Percentiles rank a stretch among this genome's conserved stretches.
phyloP scores from a whole-genome alignment of 2,113 vertebrate species.

The Pelusios castaneus region DNA sequence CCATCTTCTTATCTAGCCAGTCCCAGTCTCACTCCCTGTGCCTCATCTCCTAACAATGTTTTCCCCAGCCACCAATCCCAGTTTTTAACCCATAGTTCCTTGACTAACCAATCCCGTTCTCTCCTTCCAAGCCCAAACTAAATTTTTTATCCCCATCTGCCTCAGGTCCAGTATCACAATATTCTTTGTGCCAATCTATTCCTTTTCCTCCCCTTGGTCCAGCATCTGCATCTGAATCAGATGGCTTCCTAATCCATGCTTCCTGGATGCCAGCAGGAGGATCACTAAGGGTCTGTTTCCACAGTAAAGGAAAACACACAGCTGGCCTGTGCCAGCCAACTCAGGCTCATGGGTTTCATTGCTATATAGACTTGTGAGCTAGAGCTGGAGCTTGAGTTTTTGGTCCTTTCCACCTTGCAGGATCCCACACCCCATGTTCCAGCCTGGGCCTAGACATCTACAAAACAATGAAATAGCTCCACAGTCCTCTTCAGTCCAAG shows the following conservation, averaged over 20 bases:
- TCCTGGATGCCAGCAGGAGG: background rate
- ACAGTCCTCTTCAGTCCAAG: too few relatives aligned
- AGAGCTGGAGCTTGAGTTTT: too few relatives aligned
- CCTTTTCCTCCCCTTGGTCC: rapidly evolving
- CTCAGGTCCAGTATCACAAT: background rate
- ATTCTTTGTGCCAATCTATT: background rate
- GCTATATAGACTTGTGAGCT: too few relatives aligned
- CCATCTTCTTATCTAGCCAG: background rate
- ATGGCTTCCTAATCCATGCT: background rate
- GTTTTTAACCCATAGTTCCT: background rate
- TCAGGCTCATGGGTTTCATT: too few relatives aligned
- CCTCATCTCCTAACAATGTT: background rate
- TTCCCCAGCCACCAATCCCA: background rate
- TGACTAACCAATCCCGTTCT: background rate
- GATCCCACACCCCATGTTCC: too few relatives aligned
- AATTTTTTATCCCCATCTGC: too few relatives aligned
- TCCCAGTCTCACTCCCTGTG: background rate
- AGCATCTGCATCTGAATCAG: background rate
- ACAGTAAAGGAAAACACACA: too few relatives aligned
- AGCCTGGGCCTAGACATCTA: too few relatives aligned
- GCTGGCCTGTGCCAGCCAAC: too few relatives aligned
- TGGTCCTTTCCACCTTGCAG: too few relatives aligned
- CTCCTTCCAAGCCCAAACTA: too few relatives aligned
- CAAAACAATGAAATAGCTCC: too few relatives aligned
- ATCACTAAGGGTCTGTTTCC: background rate